Evolutionary conservation across 2,797 vertebrate genomes (phyloP).

Genomic region (Liasis olivaceus): DNA sequence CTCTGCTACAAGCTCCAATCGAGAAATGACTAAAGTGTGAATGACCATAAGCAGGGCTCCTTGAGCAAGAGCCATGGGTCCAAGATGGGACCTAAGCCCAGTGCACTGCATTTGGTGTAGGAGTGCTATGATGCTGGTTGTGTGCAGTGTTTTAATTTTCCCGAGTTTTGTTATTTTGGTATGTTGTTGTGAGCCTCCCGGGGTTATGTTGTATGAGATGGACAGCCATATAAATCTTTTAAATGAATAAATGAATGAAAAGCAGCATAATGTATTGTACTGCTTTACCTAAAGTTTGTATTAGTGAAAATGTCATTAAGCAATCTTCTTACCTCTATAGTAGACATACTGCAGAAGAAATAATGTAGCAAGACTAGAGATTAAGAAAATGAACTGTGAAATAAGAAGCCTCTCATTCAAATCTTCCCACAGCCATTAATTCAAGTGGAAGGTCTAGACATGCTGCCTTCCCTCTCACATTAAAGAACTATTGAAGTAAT

Average conservation of each 20-base stretch:
- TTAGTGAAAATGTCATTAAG: not conserved
- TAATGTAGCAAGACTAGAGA: not conserved
- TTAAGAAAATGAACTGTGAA: not conserved
- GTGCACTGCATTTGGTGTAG: not conserved
- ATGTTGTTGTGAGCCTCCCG: not conserved
- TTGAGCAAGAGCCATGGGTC: not conserved
- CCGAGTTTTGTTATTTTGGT: not conserved
- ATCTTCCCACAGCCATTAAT: not conserved
- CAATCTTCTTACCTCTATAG: not conserved
- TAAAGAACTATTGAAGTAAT: not conserved
- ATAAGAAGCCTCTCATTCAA: not conserved
- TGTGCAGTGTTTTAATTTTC: not conserved
- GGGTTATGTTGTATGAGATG: not conserved
- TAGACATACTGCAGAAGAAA: not conserved
- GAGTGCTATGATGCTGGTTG: not conserved
- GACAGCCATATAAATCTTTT: not conserved
- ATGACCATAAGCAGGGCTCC: not conserved
- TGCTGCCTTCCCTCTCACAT: not conserved
- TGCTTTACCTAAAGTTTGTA: not conserved
- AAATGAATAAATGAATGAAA: not conserved
- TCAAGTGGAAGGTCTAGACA: not conserved
- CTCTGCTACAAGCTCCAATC: not conserved
- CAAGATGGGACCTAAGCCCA: not conserved
- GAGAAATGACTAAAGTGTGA: not conserved
- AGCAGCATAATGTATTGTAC: not conserved